Percentiles rank a stretch among this genome's conserved stretches.
phyloP scores from a whole-genome alignment of 2,797 vertebrate genomes.

The Fratercula arctica region DNA sequence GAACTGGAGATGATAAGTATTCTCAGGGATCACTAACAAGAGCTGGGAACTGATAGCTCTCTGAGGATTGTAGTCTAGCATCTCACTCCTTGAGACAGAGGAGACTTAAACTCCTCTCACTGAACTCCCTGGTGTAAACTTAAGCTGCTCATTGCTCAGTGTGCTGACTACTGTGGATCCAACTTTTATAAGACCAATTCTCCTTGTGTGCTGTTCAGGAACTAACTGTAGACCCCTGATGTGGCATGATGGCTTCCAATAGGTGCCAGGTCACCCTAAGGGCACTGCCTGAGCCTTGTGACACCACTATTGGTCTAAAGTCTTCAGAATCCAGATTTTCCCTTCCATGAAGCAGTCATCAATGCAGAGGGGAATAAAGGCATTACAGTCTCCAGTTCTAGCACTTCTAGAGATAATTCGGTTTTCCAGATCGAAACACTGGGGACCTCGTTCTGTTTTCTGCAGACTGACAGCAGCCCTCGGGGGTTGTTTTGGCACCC shows the following conservation, averaged over 20 bases:
- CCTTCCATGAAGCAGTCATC: neutral
- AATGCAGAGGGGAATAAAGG: neutral
- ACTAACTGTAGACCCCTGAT: neutral
- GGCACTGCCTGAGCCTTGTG: neutral
- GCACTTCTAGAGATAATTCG: neutral
- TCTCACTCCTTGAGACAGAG: neutral
- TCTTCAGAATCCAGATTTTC: neutral
- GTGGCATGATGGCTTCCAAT: neutral
- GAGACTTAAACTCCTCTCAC: neutral
- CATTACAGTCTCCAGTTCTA: neutral
- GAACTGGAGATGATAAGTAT: neutral
- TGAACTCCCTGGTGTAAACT: neutral
- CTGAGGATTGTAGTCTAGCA: neutral
- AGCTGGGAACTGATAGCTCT: neutral
- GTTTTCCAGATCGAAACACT: neutral
- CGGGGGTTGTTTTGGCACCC: neutral
- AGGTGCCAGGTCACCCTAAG: neutral
- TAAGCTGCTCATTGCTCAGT: neutral
- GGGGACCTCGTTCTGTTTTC: neutral
- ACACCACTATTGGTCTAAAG: neutral
- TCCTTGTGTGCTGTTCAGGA: neutral
- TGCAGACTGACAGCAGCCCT: neutral
- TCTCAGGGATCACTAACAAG: neutral
- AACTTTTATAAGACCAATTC: fast-evolving
- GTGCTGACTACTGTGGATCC: neutral